Percentiles rank a stretch among this genome's conserved stretches.
phyloP scores from a whole-genome alignment of 2,113 vertebrate genomes.

The Cheirogaleus medius region DNA sequence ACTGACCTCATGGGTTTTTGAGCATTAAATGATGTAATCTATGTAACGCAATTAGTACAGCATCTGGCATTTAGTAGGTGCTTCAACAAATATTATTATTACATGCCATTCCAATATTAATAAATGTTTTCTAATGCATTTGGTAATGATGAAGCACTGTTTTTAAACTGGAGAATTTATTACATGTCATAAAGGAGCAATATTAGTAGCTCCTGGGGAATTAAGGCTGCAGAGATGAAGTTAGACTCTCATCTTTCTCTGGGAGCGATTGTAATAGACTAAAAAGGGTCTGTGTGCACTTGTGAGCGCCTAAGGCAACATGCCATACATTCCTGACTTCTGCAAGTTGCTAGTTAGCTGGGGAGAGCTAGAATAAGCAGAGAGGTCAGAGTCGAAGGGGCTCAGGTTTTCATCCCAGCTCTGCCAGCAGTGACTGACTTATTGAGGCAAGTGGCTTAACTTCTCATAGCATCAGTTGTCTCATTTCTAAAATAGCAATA shows the following conservation, averaged over 20 bases:
- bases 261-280: not conserved
- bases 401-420: not conserved
- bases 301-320: not conserved
- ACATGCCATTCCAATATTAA: not conserved
- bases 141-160: not conserved
- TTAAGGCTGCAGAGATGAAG: not conserved
- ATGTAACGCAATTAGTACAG: not conserved
- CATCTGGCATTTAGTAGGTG: not conserved
- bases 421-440: not conserved
- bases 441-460: not conserved
- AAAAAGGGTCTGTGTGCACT: not conserved
- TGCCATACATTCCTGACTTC: not conserved
- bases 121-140: not conserved
- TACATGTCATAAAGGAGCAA: not conserved
- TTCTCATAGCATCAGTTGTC: not conserved
- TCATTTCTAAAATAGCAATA: not conserved
- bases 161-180: not conserved
- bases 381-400: not conserved
- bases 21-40: not conserved
- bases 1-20: not conserved
- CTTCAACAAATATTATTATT: conserved; percentile 1
- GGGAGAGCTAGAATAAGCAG: not conserved
- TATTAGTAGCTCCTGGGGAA: not conserved
- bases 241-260: not conserved
- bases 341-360: not conserved